These are phyloP conservation scores for Glyptemys insculpta DNA, from an alignment of 2,797 vertebrate species.

Conservation along the genomic window DNA sequence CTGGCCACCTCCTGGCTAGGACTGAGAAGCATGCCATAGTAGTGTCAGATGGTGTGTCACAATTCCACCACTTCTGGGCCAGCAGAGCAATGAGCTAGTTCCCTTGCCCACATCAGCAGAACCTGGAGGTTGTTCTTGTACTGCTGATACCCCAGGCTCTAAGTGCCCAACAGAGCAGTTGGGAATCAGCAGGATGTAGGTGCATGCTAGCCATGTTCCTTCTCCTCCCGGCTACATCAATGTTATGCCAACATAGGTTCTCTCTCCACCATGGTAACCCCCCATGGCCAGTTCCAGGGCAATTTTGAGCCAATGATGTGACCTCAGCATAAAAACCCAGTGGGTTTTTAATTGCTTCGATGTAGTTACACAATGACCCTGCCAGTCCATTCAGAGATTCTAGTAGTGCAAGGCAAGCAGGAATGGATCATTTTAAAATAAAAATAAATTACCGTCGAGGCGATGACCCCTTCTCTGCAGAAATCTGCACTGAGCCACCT, in stretches of 20 bases:
- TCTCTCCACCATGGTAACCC: not conserved
- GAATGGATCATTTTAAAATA: not conserved
- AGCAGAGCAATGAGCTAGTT: not conserved
- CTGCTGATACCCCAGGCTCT: not conserved
- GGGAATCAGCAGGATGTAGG: not conserved
- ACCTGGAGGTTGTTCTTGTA: not conserved
- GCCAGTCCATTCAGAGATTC: not conserved
- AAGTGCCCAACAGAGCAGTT: not conserved
- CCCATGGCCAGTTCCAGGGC: not conserved
- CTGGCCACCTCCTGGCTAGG: not conserved
- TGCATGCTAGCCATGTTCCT: not conserved
- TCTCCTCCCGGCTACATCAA: not conserved
- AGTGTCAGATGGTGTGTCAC: not conserved
- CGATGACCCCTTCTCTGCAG: not conserved
- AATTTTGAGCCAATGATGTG: not conserved
- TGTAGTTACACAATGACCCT: not conserved
- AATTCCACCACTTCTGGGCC: not conserved
- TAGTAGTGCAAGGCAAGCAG: not conserved
- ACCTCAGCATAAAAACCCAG: too few relatives aligned
- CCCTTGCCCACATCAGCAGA: not conserved
- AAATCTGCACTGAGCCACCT: not conserved
- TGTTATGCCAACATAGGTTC: rapidly evolving
- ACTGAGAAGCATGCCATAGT: not conserved
- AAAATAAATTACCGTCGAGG: not conserved
- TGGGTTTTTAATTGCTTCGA: not conserved